These are phyloP conservation scores for Drosophila equinoxialis DNA, from an alignment of 1,140 invertebrate species.

Conservation along the genomic window DNA sequence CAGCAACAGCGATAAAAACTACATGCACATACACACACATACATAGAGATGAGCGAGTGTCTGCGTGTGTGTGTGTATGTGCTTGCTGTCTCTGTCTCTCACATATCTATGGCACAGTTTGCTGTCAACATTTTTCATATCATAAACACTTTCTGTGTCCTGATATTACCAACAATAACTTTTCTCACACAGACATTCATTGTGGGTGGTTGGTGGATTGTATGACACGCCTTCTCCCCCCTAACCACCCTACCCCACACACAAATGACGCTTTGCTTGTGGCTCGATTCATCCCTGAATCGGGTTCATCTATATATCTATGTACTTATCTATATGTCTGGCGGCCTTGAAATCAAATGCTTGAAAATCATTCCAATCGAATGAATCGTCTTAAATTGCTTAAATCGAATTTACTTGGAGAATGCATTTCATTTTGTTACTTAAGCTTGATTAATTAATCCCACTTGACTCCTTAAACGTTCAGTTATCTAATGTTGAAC, in stretches of 20 bases:
- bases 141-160: constrained; percentile 79
- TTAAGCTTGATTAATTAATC: background rate
- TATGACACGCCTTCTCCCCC: background rate
- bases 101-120: constrained; percentile 75
- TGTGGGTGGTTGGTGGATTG: background rate
- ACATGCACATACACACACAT: constrained; percentile 51
- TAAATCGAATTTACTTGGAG: background rate
- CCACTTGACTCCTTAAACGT: no score
- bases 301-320: background rate
- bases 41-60: constrained; percentile 19
- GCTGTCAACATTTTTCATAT: constrained; percentile 82
- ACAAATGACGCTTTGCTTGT: background rate
- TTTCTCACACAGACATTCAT: constrained; percentile 43
- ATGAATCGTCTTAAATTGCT: background rate
- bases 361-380: background rate
- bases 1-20: constrained; percentile 80
- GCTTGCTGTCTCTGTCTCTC: constrained; percentile 21
- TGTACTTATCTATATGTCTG: background rate
- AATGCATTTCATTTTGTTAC: background rate
- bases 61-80: background rate
- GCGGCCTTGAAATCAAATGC: background rate
- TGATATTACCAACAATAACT: constrained; percentile 82
- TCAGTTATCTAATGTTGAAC: no score
- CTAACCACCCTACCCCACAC: background rate
- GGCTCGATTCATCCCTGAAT: background rate